phyloP scores from a whole-genome alignment of 2,797 vertebrate species.

The Cryptoblepharus egeriae region DNA sequence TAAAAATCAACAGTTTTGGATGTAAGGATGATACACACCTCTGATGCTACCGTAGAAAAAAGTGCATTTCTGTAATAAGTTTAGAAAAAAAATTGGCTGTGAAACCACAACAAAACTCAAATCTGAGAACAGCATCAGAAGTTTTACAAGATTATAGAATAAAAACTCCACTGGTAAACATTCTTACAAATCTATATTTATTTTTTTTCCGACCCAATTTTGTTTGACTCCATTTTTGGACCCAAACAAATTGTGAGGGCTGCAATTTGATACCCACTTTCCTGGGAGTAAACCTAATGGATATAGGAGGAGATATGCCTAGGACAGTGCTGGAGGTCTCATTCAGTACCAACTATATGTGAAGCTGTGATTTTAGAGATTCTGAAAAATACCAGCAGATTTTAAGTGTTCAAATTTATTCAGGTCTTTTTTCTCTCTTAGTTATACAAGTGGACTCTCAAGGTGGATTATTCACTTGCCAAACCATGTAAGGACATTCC shows the following conservation, averaged over 20 bases:
- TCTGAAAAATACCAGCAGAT: background rate
- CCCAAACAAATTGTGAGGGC: background rate
- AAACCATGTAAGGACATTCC: conserved; percentile 23
- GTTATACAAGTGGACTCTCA: background rate
- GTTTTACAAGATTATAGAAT: too few species aligned
- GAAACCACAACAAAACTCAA: background rate
- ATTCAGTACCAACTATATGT: background rate
- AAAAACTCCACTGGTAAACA: background rate
- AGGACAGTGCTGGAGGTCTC: background rate
- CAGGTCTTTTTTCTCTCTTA: background rate
- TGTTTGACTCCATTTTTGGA: too few species aligned
- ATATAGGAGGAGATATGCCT: too few species aligned
- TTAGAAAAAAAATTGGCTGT: background rate
- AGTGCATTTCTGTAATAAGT: too few species aligned
- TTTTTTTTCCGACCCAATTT: too few species aligned
- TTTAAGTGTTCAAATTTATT: background rate
- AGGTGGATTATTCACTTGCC: background rate
- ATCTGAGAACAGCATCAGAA: background rate
- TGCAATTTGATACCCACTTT: too few species aligned
- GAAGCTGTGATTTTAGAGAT: background rate
- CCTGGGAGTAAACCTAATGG: too few species aligned
- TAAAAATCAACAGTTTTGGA: too few species aligned
- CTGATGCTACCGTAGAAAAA: too few species aligned
- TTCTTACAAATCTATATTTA: background rate
- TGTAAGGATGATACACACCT: too few species aligned